These are phyloP conservation scores for Nansenia antarctica DNA, from an alignment of 2,113 vertebrate species.

Conservation along the genomic window DNA sequence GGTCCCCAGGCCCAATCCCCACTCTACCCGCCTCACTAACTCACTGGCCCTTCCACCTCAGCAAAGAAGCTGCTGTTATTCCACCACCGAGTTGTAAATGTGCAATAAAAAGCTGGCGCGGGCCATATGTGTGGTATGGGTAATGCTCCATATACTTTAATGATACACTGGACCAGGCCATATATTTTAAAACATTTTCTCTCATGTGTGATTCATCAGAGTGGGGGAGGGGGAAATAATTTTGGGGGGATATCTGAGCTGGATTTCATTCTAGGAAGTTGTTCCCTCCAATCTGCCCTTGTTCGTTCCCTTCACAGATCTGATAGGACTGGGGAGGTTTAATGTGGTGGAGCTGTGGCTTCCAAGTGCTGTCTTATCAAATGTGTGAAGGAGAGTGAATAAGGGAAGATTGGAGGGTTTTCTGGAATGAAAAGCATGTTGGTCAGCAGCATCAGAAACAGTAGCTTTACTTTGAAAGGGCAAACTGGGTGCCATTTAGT, in stretches of 20 bases:
- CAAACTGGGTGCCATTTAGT: no score
- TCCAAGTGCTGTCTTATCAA: no score
- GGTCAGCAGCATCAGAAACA: neutral
- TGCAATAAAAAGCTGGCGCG: constrained; percentile 68
- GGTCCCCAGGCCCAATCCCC: neutral
- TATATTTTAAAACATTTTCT: constrained; percentile 64
- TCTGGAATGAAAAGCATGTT: no score
- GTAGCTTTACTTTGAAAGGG: neutral
- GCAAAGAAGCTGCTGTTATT: constrained; percentile 61
- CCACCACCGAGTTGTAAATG: constrained; percentile 65
- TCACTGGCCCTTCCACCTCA: constrained; percentile 34
- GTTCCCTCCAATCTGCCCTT: no score
- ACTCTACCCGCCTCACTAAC: constrained; percentile 15
- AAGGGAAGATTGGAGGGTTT: no score
- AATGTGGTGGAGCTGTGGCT: no score
- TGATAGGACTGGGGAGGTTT: no score
- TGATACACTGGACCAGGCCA: constrained; percentile 58
- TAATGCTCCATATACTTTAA: constrained; percentile 79
- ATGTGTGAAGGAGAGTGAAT: no score
- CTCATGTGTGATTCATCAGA: constrained; percentile 53
- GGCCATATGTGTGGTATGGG: constrained; percentile 64
- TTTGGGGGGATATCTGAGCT: neutral
- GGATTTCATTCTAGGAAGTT: neutral
- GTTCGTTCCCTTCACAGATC: no score
- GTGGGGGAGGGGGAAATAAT: neutral